A percentile compares a stretch with the other conserved stretches of the same genome.
These are phyloP conservation scores for Drosophila micromelanica DNA, from an alignment of 1,140 invertebrate genomes.

Conservation along the genomic window DNA sequence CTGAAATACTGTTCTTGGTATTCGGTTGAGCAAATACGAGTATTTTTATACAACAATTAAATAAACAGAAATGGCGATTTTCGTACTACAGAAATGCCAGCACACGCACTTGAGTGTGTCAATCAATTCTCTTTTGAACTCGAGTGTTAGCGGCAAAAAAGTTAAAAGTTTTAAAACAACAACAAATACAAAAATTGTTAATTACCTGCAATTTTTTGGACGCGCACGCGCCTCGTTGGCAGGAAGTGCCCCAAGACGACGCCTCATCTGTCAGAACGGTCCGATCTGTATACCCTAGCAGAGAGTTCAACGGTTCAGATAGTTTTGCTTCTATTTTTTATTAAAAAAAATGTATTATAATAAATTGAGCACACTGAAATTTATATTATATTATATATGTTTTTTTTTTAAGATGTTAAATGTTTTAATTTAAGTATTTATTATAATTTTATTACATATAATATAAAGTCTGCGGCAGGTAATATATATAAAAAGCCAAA, in stretches of 20 bases:
- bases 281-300: conserved; percentile 2
- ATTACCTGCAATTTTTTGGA: conserved; percentile 67
- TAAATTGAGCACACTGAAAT: background rate
- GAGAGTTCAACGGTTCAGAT: background rate
- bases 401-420: no score
- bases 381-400: no score
- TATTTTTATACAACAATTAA: conserved; percentile 56
- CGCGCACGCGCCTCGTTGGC: conserved; percentile 62
- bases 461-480: no score
- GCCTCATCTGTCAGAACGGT: conserved; percentile 51
- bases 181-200: conserved; percentile 39
- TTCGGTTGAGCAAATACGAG: conserved; percentile 29
- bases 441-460: background rate
- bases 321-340: background rate
- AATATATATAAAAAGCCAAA: no score
- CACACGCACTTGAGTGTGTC: conserved; percentile 67
- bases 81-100: conserved; percentile 16
- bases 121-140: conserved; percentile 50
- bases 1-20: conserved; percentile 57
- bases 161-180: conserved; percentile 6
- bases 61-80: conserved; percentile 67
- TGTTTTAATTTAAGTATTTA: background rate
- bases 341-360: background rate
- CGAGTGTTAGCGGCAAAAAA: conserved; percentile 30
- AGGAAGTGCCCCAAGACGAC: conserved; percentile 58